Percentiles rank a stretch among this genome's conserved stretches.
Evolutionary conservation across 2,888 invertebrate species (phyloP).

Genomic region (Oasisia sp.): DNA sequence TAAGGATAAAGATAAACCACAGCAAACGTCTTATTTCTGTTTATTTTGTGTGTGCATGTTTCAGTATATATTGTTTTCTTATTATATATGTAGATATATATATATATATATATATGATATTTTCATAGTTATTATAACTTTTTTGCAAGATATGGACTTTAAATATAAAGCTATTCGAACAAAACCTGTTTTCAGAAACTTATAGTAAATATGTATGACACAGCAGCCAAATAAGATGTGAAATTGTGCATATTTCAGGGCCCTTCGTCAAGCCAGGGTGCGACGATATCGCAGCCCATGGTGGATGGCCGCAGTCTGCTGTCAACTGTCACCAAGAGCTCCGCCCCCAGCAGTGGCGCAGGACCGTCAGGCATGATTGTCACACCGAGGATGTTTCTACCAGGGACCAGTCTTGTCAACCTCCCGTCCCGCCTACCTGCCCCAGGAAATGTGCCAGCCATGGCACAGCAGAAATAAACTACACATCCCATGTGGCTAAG

Average conservation of each 20-base stretch:
- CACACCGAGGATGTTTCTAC: not conserved
- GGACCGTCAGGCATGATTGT: not conserved
- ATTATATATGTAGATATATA: no score
- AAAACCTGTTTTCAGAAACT: not conserved
- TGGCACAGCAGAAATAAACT: slow-evolving; percentile 13
- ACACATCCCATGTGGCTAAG: not conserved
- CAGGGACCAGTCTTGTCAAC: slow-evolving; percentile 2
- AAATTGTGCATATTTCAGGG: not conserved
- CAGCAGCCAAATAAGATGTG: not conserved
- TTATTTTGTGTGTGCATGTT: no score
- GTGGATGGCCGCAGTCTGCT: not conserved
- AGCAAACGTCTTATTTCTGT: no score
- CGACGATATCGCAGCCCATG: not conserved
- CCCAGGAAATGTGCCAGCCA: slow-evolving; percentile 29
- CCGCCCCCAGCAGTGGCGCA: not conserved
- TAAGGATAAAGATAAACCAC: no score
- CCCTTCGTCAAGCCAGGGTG: not conserved
- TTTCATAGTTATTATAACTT: no score
- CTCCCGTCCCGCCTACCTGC: slow-evolving; percentile 29
- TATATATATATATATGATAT: no score
- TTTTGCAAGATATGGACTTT: not conserved
- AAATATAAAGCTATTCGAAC: not conserved
- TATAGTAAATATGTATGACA: not conserved
- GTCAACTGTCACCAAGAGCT: not conserved
- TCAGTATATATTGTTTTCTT: not conserved